These are phyloP conservation scores for Enteromius radiatus DNA, from an alignment of 2,797 vertebrate species.

Conservation along the genomic window DNA sequence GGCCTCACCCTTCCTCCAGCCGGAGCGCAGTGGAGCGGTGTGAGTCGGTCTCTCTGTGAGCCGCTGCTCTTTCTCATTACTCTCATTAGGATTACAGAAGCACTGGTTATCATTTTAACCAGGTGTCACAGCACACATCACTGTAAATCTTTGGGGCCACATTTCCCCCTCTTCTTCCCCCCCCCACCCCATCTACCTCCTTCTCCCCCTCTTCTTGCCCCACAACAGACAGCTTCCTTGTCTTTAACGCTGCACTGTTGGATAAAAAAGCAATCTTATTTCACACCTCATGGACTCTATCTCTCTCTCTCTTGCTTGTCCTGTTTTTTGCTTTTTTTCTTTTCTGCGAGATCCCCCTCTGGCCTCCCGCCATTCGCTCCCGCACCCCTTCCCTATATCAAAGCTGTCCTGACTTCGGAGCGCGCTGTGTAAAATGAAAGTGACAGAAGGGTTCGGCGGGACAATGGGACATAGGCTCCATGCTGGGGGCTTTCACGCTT, in stretches of 20 bases:
- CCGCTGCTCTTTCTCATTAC: constrained; percentile 72
- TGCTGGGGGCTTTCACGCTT: constrained; percentile 84
- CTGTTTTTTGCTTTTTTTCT: constrained; percentile 62
- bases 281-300: constrained; percentile 83
- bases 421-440: constrained; percentile 82
- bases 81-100: constrained; percentile 77
- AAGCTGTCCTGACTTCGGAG: constrained; percentile 82
- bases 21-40: constrained; percentile 60
- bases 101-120: constrained; percentile 78
- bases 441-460: constrained; percentile 82
- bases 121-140: constrained; percentile 70
- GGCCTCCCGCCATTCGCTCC: constrained; percentile 62
- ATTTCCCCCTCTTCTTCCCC: neutral
- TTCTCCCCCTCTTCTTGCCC: constrained; percentile 65
- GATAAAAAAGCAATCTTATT: constrained; percentile 85
- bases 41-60: constrained; percentile 46
- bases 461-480: constrained; percentile 83
- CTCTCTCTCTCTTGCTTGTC: constrained; percentile 73
- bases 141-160: constrained; percentile 53
- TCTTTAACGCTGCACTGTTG: constrained; percentile 76
- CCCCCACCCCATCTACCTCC: constrained; percentile 57
- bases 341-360: constrained; percentile 56
- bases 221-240: constrained; percentile 77
- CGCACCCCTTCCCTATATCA: constrained; percentile 79
- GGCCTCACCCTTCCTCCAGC: constrained; percentile 37